Evolutionary conservation across 2,888 invertebrate genomes (phyloP).

Genomic region (Bugulina stolonifera): DNA sequence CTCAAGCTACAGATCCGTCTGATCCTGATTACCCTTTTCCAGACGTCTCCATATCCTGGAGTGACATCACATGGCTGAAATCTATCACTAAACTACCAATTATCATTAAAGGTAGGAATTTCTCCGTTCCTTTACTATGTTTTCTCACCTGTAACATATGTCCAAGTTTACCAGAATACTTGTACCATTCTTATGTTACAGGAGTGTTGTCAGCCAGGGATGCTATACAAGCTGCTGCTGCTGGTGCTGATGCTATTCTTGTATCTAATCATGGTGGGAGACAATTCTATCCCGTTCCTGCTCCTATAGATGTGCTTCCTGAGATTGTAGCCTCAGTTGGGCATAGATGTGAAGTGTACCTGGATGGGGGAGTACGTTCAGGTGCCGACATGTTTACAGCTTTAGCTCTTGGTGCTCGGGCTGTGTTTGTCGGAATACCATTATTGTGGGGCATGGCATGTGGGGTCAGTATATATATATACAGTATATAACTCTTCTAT

Average conservation of each 20-base stretch:
- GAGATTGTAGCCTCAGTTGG: slow-evolving; percentile 28
- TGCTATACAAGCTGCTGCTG: slow-evolving; percentile 67
- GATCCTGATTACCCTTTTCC: slow-evolving; percentile 58
- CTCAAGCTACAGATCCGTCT: not conserved
- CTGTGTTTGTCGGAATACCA: slow-evolving; percentile 28
- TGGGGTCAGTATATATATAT: slow-evolving; percentile 29
- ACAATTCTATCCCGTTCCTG: slow-evolving; percentile 74
- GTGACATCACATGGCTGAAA: slow-evolving; percentile 79
- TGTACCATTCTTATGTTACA: not conserved
- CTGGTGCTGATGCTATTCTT: slow-evolving; percentile 72
- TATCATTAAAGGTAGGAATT: slow-evolving; percentile 75
- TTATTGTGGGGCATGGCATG: slow-evolving; percentile 28
- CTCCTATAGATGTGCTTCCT: slow-evolving; percentile 30
- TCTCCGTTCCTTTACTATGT: too few species aligned
- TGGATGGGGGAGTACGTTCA: slow-evolving; percentile 28
- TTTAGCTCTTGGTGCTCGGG: slow-evolving; percentile 28
- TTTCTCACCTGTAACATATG: too few species aligned
- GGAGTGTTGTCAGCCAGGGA: slow-evolving; percentile 62
- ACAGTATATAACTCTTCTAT: too few species aligned
- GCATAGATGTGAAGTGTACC: slow-evolving; percentile 28
- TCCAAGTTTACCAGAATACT: too few species aligned
- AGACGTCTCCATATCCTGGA: slow-evolving; percentile 76
- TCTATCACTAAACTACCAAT: slow-evolving; percentile 70
- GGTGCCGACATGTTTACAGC: slow-evolving; percentile 53
- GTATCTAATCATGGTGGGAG: slow-evolving; percentile 92